Percentiles rank a stretch among this genome's conserved stretches.
Evolutionary conservation across 2,113 vertebrate genomes (phyloP).

Genomic region (Eurystomus gularis): DNA sequence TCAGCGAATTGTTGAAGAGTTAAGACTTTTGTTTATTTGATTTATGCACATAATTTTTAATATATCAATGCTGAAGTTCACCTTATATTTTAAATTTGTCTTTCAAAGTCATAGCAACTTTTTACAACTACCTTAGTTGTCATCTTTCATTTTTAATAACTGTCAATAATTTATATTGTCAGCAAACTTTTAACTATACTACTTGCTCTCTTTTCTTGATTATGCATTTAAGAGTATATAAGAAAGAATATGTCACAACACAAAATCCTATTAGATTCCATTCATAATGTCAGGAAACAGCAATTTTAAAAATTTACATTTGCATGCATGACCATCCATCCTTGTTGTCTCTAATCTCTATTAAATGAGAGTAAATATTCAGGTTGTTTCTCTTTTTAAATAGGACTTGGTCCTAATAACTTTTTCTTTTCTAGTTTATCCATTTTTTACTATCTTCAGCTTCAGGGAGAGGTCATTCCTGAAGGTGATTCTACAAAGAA

Average conservation of each 20-base stretch:
- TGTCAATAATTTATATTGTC: neutral
- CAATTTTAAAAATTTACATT: neutral
- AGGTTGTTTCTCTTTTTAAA: neutral
- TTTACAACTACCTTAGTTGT: neutral
- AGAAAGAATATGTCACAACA: neutral
- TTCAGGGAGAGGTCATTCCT: neutral
- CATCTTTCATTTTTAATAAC: neutral
- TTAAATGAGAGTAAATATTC: neutral
- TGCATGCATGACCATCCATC: neutral
- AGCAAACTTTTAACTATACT: neutral
- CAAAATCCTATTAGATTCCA: neutral
- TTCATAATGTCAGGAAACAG: neutral
- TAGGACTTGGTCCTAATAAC: neutral
- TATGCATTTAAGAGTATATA: neutral
- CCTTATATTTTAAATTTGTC: neutral
- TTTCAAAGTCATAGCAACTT: neutral
- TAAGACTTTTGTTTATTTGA: neutral
- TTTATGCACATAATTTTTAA: neutral
- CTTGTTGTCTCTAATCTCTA: neutral
- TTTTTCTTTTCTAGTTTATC: neutral
- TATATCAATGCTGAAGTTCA: neutral
- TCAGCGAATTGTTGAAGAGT: neutral
- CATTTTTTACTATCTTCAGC: neutral
- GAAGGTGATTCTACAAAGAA: neutral
- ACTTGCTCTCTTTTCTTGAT: neutral